Base-by-base conservation (phyloP, 2,113 vertebrate genomes). In the Rhinichthys klamathensis region DNA sequence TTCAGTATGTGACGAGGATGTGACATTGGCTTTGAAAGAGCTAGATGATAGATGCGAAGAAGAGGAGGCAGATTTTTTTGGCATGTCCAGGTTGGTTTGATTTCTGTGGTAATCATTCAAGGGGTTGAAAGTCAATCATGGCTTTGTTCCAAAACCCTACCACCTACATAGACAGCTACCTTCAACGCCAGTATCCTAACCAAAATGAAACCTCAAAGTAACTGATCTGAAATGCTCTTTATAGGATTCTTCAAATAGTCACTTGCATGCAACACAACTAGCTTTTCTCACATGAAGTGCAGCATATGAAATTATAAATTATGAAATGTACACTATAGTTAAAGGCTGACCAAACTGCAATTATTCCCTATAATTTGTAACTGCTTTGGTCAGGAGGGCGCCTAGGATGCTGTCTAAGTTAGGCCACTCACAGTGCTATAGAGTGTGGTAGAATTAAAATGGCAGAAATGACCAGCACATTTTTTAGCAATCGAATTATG, bases 31-130 rank as follows among this genome's bases (percentile, higher is more conserved):
- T 73, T 91, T 99, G 90, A 99, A 97, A 90, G 98, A 98, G 89
- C 94, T 99, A 0, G 98, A 99, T 77, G 97, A 99, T 90, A 94
- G 97, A 80, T 99, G 98, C 87, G 97, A 99, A 92, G 98, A 99
- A 85, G 98, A 97, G 90, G 98, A 97, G 92, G 98, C 97, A 0
- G 97, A 99, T 87, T 96, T 97, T 91, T 99, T 96, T 6, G 95
- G 94, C 90, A 94, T 97, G 90, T 99, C 97, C 13, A 99, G 98
- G 98, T 99, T 83, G 80, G 80, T 83, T 15, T 58, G 30, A 51
- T 81, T 65, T 69, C 61, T 32, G 25, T 51, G 27, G 79, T 32
- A 10, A 60, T 63, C 23, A 80, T 46, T 41, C n/a, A 27, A 8
- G 2, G 21, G 8, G 13, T 80, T 38, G 0, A 25, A 63, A 23